Percentiles rank a stretch among this genome's conserved stretches.
Conservation (phyloP, 1,140 invertebrate species). For the Bombus picipes region DNA sequence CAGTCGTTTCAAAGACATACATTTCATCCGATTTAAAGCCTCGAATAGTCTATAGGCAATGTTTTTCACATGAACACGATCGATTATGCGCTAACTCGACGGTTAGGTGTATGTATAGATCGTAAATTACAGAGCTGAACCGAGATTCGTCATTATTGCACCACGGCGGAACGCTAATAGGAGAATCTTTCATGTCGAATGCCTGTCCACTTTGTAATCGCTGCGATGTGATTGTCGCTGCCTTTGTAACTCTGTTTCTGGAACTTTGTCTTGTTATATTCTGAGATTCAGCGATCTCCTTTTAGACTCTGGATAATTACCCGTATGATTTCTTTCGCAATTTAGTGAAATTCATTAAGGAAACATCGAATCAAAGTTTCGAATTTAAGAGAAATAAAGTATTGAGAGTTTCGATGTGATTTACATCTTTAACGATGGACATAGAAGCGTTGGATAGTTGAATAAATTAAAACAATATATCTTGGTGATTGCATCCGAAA, state of each 20-base stretch:
- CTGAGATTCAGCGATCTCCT: too few relatives aligned
- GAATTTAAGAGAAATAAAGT: background rate
- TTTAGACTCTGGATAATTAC: background rate
- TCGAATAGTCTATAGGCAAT: conserved; percentile 11
- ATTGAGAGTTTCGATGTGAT: background rate
- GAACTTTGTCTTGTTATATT: background rate
- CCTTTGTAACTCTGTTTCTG: background rate
- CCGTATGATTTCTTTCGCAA: background rate
- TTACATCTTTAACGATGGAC: background rate
- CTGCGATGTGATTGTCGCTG: background rate
- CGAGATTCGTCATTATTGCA: conserved; percentile 23
- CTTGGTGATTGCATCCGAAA: background rate
- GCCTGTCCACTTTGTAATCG: background rate
- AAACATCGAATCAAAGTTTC: background rate
- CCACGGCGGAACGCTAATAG: background rate
- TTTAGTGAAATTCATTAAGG: too few relatives aligned
- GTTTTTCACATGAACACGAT: conserved; percentile 27
- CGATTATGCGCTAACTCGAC: conserved; percentile 33
- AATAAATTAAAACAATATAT: background rate
- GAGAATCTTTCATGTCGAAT: background rate
- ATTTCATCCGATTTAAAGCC: conserved; percentile 32
- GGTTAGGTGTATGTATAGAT: conserved; percentile 1
- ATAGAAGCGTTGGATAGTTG: background rate
- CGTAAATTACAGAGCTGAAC: conserved; percentile 26
- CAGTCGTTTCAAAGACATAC: conserved; percentile 36